Conservation (phyloP, 2,888 invertebrate species). For the Opisthograptis luteolata region DNA sequence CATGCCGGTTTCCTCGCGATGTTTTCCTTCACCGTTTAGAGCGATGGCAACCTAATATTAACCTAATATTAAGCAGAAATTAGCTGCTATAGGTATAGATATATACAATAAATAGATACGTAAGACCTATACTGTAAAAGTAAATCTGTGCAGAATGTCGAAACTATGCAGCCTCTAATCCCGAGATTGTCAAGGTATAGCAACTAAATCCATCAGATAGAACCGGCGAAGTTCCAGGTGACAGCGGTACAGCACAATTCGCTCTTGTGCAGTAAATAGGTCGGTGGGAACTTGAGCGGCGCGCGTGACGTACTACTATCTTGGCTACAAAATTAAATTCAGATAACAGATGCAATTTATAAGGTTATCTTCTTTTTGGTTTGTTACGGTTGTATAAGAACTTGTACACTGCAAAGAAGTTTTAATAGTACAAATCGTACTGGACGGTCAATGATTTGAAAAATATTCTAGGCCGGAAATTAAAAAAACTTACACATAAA, state of each 20-base stretch:
- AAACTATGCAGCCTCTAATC: constrained; percentile 13
- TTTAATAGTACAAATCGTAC: no score
- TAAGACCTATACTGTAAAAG: neutral
- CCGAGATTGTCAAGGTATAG: constrained; percentile 38
- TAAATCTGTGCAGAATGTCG: constrained; percentile 1
- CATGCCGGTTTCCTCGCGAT: no score
- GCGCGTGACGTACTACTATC: constrained; percentile 36
- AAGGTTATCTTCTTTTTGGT: neutral
- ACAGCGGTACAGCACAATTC: constrained; percentile 42
- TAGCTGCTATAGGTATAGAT: no score
- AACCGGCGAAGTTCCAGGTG: constrained; percentile 47
- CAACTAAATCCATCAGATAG: constrained; percentile 49
- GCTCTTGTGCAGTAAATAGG: constrained; percentile 54
- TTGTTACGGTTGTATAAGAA: neutral
- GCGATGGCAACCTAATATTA: no score
- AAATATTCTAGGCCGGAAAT: no score
- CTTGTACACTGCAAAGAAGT: no score
- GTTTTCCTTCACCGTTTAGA: no score
- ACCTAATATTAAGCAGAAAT: no score
- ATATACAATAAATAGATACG: no score
- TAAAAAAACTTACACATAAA: no score
- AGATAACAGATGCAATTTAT: neutral
- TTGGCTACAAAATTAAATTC: neutral
- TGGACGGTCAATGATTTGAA: no score
- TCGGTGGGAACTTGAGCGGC: constrained; percentile 53